Evolutionary conservation across 2,888 invertebrate genomes (phyloP), one percentile per base, ranked within the genome.

Genomic region (Idaea biselata): DNA sequence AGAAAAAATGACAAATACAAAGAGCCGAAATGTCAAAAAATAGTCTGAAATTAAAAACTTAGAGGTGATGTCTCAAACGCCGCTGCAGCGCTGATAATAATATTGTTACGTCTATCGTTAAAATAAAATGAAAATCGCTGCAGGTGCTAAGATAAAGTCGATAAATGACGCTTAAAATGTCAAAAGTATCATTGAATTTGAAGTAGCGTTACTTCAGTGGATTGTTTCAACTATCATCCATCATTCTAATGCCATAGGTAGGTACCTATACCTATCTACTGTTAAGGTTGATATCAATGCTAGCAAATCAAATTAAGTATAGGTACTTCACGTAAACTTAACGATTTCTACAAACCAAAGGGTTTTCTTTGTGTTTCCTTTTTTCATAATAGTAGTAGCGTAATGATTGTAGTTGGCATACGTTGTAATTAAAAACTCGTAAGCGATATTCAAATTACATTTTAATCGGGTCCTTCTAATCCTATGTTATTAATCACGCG

Each of bases 401-500:
- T 16, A 57, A 4, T 11, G 56, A 16, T 57, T 57, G 17, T 5
- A 44, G 44, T 44, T 14, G 44, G 3, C 44, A 16, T 58, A 58
- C 44, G 31, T 16, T 16, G 18, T 58, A 66, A 70, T 71, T 68
- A 69, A 67, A 68, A 66, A 65, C 62, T 69, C 68, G 66, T 70
- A 64, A 68, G 63, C 65, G 65, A 63, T 77, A 75, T 79, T 77
- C 72, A 78, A 78, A 79, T 77, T 73, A 74, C 76, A 75, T 78
- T 80, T 77, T 82, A 82, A 82, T 83, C 79, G 78, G 67, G 75
- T 74, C 76, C 72, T 76, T 73, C 73, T 79, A 78, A 82, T 78
- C 80, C 78, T 63, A 66, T 68, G 81, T 82, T 82, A 85, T 87
- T 88, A 88, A 87, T 89, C 86, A 87, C 82, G 77, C 67, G 68